A percentile compares a stretch with the other conserved stretches of the same genome.
Evolutionary conservation across 1,140 invertebrate species (phyloP).

Genomic region (Dendroctonus valens): DNA sequence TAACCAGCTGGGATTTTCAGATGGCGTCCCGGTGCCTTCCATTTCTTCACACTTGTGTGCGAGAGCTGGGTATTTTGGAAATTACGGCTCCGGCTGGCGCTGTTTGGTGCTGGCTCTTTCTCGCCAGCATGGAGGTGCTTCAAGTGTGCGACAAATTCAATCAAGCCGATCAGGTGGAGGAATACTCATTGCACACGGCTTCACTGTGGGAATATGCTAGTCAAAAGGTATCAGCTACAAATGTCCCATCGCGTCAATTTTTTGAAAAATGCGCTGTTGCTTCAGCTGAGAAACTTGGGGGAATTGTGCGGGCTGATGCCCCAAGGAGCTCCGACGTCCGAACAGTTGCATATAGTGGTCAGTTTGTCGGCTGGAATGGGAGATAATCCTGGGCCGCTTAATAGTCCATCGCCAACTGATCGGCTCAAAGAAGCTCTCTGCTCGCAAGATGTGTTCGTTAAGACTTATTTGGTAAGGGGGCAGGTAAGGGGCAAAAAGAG

Average conservation of each 20-base stretch:
- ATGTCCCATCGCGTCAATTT: not conserved
- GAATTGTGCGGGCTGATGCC: constrained; percentile 91
- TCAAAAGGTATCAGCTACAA: constrained; percentile 69
- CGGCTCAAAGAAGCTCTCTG: constrained; percentile 88
- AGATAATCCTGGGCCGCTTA: constrained; percentile 58
- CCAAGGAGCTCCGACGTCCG: constrained; percentile 74
- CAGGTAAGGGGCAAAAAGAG: not conserved
- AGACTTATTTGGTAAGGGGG: constrained; percentile 81
- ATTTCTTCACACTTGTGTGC: constrained; percentile 83
- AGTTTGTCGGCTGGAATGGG: constrained; percentile 87
- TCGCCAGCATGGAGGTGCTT: constrained; percentile 87
- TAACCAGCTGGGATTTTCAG: constrained; percentile 50
- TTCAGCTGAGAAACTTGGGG: constrained; percentile 79
- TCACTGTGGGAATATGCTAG: constrained; percentile 89
- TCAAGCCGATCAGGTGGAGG: constrained; percentile 66
- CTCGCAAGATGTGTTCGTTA: constrained; percentile 84
- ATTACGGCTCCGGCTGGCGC: constrained; percentile 77
- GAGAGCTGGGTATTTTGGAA: constrained; percentile 77
- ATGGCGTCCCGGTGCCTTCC: constrained; percentile 80
- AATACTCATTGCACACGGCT: constrained; percentile 85
- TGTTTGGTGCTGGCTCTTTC: constrained; percentile 88
- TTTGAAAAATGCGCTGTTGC: constrained; percentile 31
- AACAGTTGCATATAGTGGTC: constrained; percentile 87
- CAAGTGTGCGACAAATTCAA: constrained; percentile 71
- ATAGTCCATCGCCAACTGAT: constrained; percentile 71